These are phyloP conservation scores for Coecobrya sp. DNA, from an alignment of 2,888 invertebrate genomes.

Conservation along the genomic window DNA sequence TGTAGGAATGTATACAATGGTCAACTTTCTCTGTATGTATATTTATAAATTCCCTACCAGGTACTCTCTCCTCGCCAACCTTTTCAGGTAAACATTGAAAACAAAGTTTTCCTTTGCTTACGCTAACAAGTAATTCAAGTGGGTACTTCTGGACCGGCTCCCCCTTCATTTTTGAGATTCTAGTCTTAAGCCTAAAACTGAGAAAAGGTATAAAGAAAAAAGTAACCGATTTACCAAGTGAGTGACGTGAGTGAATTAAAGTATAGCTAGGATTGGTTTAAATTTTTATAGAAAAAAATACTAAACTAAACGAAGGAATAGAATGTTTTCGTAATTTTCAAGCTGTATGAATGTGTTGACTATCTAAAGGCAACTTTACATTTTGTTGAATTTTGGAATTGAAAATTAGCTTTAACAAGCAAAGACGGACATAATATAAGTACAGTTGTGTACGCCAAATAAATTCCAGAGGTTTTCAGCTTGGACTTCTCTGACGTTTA, in stretches of 20 bases:
- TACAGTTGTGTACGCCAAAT: too few relatives aligned
- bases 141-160: not conserved
- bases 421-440: not conserved
- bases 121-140: conserved; percentile 21
- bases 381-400: conserved; percentile 21
- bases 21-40: too few relatives aligned
- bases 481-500: not conserved
- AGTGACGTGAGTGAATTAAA: not conserved
- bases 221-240: not conserved
- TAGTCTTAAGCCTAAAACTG: not conserved
- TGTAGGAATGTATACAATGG: too few relatives aligned
- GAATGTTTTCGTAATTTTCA: not conserved
- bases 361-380: not conserved
- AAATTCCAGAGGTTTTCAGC: too few relatives aligned
- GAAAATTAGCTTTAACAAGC: not conserved
- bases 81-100: conserved; percentile 20
- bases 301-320: not conserved
- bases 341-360: not conserved
- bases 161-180: too few relatives aligned
- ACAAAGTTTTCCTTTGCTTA: not conserved
- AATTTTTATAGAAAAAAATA: not conserved
- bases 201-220: not conserved
- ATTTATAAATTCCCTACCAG: not conserved
- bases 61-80: not conserved
- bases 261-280: conserved; percentile 10